phyloP scores from a whole-genome alignment of 2,888 invertebrate genomes.

The Phymatocera aterrima region DNA sequence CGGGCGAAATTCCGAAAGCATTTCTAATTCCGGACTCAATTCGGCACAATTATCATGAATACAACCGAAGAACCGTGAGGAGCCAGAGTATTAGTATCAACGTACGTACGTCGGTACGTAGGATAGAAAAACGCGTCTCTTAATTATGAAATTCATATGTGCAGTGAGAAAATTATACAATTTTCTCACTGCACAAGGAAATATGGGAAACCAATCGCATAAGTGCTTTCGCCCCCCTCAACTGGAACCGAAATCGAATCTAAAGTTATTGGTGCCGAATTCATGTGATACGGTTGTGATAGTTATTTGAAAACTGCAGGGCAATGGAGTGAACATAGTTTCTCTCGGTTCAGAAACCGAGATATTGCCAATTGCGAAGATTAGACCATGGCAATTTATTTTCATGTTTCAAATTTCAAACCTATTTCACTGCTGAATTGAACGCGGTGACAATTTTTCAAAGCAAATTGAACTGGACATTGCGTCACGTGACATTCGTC shows the following conservation, averaged over 20 bases:
- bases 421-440: background rate
- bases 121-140: background rate
- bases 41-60: background rate
- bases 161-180: background rate
- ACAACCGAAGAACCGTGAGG: background rate
- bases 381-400: background rate
- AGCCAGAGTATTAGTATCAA: background rate
- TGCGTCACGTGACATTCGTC: background rate
- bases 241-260: no score
- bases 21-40: background rate
- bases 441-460: background rate
- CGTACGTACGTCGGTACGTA: background rate
- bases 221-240: background rate
- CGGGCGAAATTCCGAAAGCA: background rate
- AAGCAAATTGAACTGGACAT: background rate
- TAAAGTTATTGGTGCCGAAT: no score
- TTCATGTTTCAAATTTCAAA: background rate
- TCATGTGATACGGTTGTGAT: no score
- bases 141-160: background rate
- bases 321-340: no score
- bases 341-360: background rate
- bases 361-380: background rate
- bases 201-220: background rate
- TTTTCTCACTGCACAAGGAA: background rate
- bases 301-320: no score